Evolutionary conservation across 2,888 invertebrate genomes (phyloP).

Genomic region (Ferrisia virgata): DNA sequence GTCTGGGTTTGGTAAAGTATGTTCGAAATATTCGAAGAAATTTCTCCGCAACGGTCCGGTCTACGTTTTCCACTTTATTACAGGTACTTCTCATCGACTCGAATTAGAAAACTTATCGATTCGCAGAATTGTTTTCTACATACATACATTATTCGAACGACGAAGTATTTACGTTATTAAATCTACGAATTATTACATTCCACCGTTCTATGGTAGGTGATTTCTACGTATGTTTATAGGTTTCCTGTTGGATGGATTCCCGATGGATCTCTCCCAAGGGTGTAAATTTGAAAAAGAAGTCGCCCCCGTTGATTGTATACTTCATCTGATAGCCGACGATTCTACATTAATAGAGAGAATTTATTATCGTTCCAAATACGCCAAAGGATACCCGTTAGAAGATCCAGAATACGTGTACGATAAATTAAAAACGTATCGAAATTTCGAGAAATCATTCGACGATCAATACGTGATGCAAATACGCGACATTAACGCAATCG

Average conservation of each 20-base stretch:
- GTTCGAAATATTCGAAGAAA: not conserved
- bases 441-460: not conserved
- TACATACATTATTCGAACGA: too few relatives aligned
- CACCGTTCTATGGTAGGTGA: too few relatives aligned
- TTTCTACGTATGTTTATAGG: too few relatives aligned
- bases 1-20: too few relatives aligned
- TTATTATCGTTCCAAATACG: not conserved
- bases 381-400: not conserved
- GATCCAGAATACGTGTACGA: not conserved
- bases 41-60: not conserved
- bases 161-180: too few relatives aligned
- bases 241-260: slow-evolving; percentile 27
- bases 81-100: not conserved
- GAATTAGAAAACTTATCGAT: not conserved
- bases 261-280: not conserved
- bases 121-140: too few relatives aligned
- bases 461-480: not conserved
- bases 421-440: not conserved
- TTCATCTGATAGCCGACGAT: not conserved
- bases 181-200: too few relatives aligned
- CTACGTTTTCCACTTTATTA: not conserved
- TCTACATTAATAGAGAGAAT: not conserved
- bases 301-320: not conserved
- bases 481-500: not conserved
- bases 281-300: not conserved